These are phyloP conservation scores for Euglossa dilemma DNA, from an alignment of 1,140 invertebrate genomes.

Conservation along the genomic window DNA sequence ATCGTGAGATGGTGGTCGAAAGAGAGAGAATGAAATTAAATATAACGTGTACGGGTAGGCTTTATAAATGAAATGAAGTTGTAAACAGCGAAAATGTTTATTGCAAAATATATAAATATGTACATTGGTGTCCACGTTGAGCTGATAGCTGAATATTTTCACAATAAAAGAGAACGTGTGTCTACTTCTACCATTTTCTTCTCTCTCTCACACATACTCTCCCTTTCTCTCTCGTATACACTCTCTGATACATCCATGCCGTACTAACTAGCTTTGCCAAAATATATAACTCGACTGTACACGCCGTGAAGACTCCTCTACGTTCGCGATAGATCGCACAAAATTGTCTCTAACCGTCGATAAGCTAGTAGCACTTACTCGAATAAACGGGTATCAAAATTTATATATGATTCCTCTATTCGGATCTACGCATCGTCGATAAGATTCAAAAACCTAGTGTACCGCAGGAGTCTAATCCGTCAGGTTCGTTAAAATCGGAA, in stretches of 20 bases:
- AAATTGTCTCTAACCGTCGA: conserved; percentile 36
- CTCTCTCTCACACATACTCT: conserved; percentile 43
- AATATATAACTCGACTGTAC: conserved; percentile 55
- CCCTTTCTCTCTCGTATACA: conserved; percentile 32
- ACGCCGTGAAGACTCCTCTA: conserved; percentile 36
- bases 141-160: conserved; percentile 81
- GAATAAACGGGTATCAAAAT: neutral
- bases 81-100: conserved; percentile 82
- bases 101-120: conserved; percentile 79
- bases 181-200: conserved; percentile 64
- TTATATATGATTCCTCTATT: neutral
- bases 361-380: neutral
- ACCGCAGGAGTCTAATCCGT: neutral
- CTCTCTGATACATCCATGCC: conserved; percentile 52
- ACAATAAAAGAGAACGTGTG: conserved; percentile 66
- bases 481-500: neutral
- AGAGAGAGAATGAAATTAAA: conserved; percentile 3
- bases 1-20: neutral
- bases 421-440: neutral
- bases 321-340: conserved; percentile 58
- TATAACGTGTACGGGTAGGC: conserved; percentile 65
- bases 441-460: neutral
- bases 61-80: conserved; percentile 81
- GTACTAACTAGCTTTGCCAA: conserved; percentile 55
- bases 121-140: conserved; percentile 81